Percentiles rank a stretch among this genome's conserved stretches.
Conservation (phyloP, 2,797 vertebrate species). For the Acipenser transmontanus region DNA sequence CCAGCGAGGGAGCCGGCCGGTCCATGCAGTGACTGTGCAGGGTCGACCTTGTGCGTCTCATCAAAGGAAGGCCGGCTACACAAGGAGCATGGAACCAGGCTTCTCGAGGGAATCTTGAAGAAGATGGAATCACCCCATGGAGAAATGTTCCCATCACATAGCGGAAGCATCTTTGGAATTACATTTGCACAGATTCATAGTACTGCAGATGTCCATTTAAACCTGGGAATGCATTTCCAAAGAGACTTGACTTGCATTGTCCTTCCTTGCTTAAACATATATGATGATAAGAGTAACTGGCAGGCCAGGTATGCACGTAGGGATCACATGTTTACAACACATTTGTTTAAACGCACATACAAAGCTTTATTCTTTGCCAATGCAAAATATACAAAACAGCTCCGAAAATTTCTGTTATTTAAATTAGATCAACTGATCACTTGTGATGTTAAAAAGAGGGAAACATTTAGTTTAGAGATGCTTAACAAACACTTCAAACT, state of each 20-base stretch:
- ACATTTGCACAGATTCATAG: conserved; percentile 13
- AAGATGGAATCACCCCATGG: conserved; percentile 23
- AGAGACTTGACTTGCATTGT: neutral
- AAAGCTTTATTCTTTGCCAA: no score
- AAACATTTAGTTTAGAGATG: no score
- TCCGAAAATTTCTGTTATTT: no score
- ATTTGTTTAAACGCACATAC: no score
- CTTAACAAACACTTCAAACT: no score
- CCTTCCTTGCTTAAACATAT: neutral
- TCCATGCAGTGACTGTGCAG: conserved; percentile 16
- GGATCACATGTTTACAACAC: no score
- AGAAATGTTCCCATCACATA: conserved; percentile 31
- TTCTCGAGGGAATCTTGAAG: conserved; percentile 10
- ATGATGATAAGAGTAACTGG: no score
- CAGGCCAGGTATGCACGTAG: no score
- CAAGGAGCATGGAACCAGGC: conserved; percentile 21
- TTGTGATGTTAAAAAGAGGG: no score
- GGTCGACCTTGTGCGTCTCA: conserved; percentile 26
- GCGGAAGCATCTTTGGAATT: conserved; percentile 17
- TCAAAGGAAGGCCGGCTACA: conserved; percentile 30
- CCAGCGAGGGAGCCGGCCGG: conserved; percentile 26
- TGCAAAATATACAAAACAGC: no score
- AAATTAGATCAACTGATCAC: no score
- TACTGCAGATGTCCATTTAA: conserved; percentile 23
- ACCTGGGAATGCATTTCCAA: neutral